These are phyloP conservation scores for Psittacula echo DNA, from an alignment of 2,797 vertebrate species.

Conservation along the genomic window DNA sequence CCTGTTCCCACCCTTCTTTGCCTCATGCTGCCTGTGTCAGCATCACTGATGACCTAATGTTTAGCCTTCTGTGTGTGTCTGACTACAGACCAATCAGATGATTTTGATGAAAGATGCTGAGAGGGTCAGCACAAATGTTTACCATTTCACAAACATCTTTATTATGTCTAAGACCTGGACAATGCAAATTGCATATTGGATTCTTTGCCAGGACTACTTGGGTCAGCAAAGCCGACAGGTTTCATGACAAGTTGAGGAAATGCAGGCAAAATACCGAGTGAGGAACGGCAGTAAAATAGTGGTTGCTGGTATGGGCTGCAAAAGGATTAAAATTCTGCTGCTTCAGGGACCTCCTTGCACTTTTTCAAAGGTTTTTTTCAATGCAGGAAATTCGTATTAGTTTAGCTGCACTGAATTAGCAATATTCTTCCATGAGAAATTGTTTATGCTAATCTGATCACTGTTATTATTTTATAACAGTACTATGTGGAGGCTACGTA, in stretches of 20 bases:
- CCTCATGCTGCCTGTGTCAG: background rate
- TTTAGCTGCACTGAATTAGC: background rate
- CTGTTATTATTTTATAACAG: background rate
- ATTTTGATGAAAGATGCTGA: background rate
- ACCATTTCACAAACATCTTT: background rate
- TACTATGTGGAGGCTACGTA: background rate
- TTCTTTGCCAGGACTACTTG: background rate
- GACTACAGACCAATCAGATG: background rate
- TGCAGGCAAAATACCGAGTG: background rate
- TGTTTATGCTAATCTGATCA: background rate
- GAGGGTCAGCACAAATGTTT: background rate
- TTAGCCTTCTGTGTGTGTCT: background rate
- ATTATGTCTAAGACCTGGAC: background rate
- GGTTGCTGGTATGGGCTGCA: background rate
- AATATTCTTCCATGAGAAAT: background rate
- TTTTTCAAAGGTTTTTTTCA: background rate
- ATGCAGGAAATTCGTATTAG: background rate
- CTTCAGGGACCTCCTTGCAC: background rate
- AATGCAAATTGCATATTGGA: background rate
- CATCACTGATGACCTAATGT: accelerated
- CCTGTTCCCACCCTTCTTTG: background rate
- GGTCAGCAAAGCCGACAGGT: background rate
- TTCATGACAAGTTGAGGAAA: background rate
- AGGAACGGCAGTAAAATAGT: background rate
- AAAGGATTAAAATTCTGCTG: background rate